Percentiles rank a stretch among this genome's conserved stretches.
Evolutionary conservation across 1,140 invertebrate species (phyloP).

Genomic region (Cardiocondyla obscurior): DNA sequence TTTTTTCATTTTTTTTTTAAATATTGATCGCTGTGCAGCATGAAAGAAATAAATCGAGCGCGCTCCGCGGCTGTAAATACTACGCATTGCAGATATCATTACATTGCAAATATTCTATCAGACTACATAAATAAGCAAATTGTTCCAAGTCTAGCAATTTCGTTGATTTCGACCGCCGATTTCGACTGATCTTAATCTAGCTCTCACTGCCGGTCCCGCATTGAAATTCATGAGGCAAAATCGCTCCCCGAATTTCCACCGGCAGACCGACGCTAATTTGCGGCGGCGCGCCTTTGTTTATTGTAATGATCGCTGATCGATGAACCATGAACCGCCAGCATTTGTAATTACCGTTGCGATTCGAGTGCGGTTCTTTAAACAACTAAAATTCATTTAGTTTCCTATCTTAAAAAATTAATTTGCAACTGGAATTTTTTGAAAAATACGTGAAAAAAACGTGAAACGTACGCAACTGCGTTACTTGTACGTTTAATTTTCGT

Average conservation of each 20-base stretch:
- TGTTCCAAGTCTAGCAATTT: slow-evolving; percentile 57
- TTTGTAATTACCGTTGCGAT: not conserved
- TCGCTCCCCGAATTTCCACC: slow-evolving; percentile 62
- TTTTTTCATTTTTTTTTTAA: no score
- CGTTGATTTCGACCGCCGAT: slow-evolving; percentile 59
- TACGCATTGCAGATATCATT: slow-evolving; percentile 47
- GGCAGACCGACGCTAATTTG: slow-evolving; percentile 18
- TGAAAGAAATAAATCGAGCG: not conserved
- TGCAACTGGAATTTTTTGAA: no score
- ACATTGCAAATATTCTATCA: slow-evolving; percentile 37
- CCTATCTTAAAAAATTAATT: no score
- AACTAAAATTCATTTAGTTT: not conserved
- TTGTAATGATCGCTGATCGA: slow-evolving; percentile 58
- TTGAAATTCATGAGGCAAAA: slow-evolving; percentile 71
- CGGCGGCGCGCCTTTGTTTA: slow-evolving; percentile 45
- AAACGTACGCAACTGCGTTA: no score
- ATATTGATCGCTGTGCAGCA: not conserved
- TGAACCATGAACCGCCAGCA: not conserved
- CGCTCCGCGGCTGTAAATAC: not conserved
- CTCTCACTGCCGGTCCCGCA: slow-evolving; percentile 24
- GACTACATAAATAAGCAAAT: slow-evolving; percentile 67
- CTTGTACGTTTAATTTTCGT: no score
- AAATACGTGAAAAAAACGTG: no score
- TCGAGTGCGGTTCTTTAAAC: not conserved
- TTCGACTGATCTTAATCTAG: slow-evolving; percentile 66